Evolutionary conservation across 2,113 vertebrate genomes (phyloP).

Genomic region (Solea senegalensis): DNA sequence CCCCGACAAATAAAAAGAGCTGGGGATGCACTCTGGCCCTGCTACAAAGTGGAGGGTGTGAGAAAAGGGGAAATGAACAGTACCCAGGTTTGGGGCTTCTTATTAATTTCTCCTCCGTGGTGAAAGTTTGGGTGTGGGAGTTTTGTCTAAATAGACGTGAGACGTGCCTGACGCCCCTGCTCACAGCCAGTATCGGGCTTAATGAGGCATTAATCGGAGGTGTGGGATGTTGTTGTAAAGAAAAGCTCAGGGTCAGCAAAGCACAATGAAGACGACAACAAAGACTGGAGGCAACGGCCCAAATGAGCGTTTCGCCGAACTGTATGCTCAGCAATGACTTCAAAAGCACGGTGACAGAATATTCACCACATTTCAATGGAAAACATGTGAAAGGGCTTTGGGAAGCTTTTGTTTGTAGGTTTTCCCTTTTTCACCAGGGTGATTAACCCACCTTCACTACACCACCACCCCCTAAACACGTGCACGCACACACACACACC

Average conservation of each 20-base stretch:
- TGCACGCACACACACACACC: slow-evolving; percentile 4
- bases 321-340: slow-evolving; percentile 77
- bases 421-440: slow-evolving; percentile 62
- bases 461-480: slow-evolving; percentile 10
- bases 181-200: slow-evolving; percentile 68
- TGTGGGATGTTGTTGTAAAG: slow-evolving; percentile 79
- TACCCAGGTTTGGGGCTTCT: slow-evolving; percentile 56
- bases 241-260: slow-evolving; percentile 75
- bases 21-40: slow-evolving; percentile 65
- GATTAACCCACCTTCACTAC: slow-evolving; percentile 48
- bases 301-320: slow-evolving; percentile 69
- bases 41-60: slow-evolving; percentile 67
- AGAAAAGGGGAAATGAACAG: slow-evolving; percentile 69
- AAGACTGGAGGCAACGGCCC: slow-evolving; percentile 67
- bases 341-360: slow-evolving; percentile 74
- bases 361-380: slow-evolving; percentile 72
- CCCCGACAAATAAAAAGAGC: slow-evolving; percentile 50
- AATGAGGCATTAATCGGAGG: slow-evolving; percentile 84
- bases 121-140: slow-evolving; percentile 69
- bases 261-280: slow-evolving; percentile 80
- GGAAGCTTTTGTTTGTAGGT: slow-evolving; percentile 69
- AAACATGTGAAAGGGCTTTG: slow-evolving; percentile 72
- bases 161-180: slow-evolving; percentile 55
- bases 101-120: slow-evolving; percentile 48
- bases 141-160: slow-evolving; percentile 63